Conservation (phyloP, 2,888 invertebrate genomes). For the Himalopsyche anomala region DNA sequence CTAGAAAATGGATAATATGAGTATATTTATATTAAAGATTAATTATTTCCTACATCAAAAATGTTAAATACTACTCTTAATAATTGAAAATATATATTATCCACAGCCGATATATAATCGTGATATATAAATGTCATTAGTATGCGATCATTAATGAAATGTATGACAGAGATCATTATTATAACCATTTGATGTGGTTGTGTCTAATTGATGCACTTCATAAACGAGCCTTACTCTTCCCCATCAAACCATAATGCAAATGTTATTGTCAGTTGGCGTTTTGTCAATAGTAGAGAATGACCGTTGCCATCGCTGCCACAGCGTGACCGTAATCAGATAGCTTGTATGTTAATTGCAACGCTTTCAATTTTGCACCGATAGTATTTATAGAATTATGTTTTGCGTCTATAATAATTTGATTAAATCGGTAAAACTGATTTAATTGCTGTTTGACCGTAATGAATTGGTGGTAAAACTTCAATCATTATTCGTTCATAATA, state of each 20-base stretch:
- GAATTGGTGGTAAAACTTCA: too few species aligned
- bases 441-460: too few species aligned
- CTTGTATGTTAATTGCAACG: slow-evolving; percentile 48
- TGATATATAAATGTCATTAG: too few species aligned
- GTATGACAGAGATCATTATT: slow-evolving; percentile 8
- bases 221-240: neutral
- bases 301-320: neutral
- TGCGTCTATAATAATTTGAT: neutral
- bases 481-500: too few species aligned
- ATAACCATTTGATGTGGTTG: slow-evolving; percentile 49
- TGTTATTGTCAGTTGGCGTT: slow-evolving; percentile 51
- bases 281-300: slow-evolving; percentile 41
- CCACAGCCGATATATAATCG: too few species aligned
- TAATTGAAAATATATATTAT: too few species aligned
- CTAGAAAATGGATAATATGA: too few species aligned
- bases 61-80: too few species aligned
- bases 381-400: slow-evolving; percentile 1
- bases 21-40: too few species aligned
- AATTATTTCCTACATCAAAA: too few species aligned
- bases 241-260: slow-evolving; percentile 52
- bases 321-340: slow-evolving; percentile 49
- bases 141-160: too few species aligned
- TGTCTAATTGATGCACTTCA: slow-evolving; percentile 50
- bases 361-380: slow-evolving; percentile 25
- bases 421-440: neutral